Percentiles rank a stretch among this genome's conserved stretches.
Evolutionary conservation across 2,888 invertebrate species (phyloP).

Genomic region (Rhorus exstirpatorius): DNA sequence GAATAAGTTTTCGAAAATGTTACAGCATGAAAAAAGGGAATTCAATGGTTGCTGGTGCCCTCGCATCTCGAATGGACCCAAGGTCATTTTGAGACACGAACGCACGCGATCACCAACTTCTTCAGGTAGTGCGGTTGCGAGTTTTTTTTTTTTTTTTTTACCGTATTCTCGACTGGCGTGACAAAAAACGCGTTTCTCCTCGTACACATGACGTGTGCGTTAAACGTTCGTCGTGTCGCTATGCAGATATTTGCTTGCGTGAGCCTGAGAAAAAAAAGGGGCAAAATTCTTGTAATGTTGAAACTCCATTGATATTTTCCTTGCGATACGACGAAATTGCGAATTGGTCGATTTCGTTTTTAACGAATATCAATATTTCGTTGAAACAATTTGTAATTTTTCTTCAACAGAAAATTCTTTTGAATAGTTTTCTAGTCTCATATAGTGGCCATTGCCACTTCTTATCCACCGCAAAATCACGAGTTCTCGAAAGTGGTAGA

Average conservation of each 20-base stretch:
- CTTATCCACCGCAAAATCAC: no score
- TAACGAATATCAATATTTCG: not conserved
- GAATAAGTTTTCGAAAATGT: conserved; percentile 28
- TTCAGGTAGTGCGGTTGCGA: conserved; percentile 69
- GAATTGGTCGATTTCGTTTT: not conserved
- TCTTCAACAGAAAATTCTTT: no score
- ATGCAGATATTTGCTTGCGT: not conserved
- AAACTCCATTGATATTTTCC: not conserved
- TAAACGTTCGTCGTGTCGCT: conserved; percentile 11
- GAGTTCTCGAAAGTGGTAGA: no score
- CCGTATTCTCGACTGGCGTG: conserved; percentile 14
- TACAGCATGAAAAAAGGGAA: conserved; percentile 36
- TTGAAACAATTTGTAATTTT: not conserved
- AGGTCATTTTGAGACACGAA: conserved; percentile 75
- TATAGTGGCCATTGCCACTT: no score
- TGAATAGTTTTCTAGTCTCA: no score
- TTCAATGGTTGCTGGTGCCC: conserved; percentile 60
- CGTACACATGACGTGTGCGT: conserved; percentile 38
- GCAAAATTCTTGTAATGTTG: not conserved
- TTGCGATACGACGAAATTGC: not conserved
- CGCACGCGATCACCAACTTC: conserved; percentile 77
- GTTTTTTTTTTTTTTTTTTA: conserved; percentile 29
- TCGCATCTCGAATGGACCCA: conserved; percentile 74
- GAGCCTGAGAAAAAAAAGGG: not conserved
- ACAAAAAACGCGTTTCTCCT: conserved; percentile 42